phyloP scores from a whole-genome alignment of 1,140 invertebrate species.

The Lepidurus apus region DNA sequence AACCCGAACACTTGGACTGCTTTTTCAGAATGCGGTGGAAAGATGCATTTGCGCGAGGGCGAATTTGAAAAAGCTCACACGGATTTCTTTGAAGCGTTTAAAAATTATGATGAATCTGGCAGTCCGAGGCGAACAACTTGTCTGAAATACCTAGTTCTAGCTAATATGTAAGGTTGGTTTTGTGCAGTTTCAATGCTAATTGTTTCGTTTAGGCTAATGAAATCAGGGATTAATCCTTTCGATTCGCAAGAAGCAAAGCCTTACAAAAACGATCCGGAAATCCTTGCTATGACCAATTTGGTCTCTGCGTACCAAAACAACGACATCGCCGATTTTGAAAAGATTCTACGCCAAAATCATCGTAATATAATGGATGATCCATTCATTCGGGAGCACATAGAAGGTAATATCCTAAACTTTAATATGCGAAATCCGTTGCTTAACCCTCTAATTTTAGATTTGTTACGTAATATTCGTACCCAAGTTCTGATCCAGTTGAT shows the following conservation, averaged over 20 bases:
- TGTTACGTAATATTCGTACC: constrained; percentile 94
- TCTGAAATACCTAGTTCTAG: constrained; percentile 95
- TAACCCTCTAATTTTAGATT: constrained; percentile 56
- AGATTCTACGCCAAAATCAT: constrained; percentile 89
- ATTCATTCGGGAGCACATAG: constrained; percentile 98
- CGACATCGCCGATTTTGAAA: constrained; percentile 98
- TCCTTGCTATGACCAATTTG: constrained; percentile 98
- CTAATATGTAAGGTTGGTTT: constrained; percentile 75
- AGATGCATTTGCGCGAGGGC: constrained; percentile 98
- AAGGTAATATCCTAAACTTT: constrained; percentile 53
- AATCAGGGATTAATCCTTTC: constrained; percentile 99
- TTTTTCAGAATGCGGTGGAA: constrained; percentile 90
- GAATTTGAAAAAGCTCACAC: constrained; percentile 99
- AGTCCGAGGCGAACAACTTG: constrained; percentile 94
- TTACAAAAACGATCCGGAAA: constrained; percentile 99
- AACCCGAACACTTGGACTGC: constrained; percentile 32
- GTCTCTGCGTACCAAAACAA: constrained; percentile 99
- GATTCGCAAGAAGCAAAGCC: constrained; percentile 99
- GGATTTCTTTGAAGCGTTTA: constrained; percentile 99
- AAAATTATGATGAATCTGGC: constrained; percentile 99
- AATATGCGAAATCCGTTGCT: constrained; percentile 28
- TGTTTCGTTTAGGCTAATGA: constrained; percentile 73
- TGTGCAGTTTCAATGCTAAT: not conserved
- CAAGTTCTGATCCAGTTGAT: constrained; percentile 96
- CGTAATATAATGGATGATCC: constrained; percentile 99